phyloP scores from a whole-genome alignment of 2,113 vertebrate genomes.

The Tragulus kanchil region DNA sequence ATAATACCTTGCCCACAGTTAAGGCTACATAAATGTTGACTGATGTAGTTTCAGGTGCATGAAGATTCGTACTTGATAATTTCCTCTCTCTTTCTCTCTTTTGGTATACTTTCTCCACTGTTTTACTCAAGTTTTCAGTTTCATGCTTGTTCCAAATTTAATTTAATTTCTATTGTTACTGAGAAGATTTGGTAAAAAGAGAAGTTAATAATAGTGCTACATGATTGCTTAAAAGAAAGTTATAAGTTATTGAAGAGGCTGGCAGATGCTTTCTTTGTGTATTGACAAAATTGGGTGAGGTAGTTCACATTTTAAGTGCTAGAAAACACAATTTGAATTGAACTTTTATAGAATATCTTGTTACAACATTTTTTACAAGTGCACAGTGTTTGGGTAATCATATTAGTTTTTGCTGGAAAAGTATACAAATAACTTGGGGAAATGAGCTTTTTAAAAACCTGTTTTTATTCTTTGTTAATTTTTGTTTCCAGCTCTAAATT shows the following conservation, averaged over 20 bases:
- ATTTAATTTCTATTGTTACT: background rate
- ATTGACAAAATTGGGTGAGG: background rate
- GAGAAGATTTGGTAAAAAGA: background rate
- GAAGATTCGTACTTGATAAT: too few relatives aligned
- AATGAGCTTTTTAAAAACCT: background rate
- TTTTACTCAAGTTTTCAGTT: background rate
- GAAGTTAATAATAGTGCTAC: background rate
- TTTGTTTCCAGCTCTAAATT: slow-evolving; percentile 37
- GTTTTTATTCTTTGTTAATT: slow-evolving; percentile 16
- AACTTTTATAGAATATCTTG: slow-evolving; percentile 53
- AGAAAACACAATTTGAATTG: slow-evolving; percentile 42
- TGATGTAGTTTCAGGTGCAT: too few relatives aligned
- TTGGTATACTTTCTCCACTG: background rate
- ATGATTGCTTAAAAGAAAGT: background rate
- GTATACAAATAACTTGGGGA: slow-evolving; percentile 48
- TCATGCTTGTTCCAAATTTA: slow-evolving; percentile 21
- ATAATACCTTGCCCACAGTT: too few relatives aligned
- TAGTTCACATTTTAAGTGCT: slow-evolving; percentile 7
- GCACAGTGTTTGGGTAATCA: background rate
- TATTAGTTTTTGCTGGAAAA: slow-evolving; percentile 52
- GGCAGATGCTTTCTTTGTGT: background rate
- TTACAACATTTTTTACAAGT: background rate
- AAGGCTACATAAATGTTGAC: too few relatives aligned
- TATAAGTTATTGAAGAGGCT: background rate
- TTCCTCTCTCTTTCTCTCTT: too few relatives aligned